Conservation (phyloP, 2,113 vertebrate genomes). For the Falco punctatus region DNA sequence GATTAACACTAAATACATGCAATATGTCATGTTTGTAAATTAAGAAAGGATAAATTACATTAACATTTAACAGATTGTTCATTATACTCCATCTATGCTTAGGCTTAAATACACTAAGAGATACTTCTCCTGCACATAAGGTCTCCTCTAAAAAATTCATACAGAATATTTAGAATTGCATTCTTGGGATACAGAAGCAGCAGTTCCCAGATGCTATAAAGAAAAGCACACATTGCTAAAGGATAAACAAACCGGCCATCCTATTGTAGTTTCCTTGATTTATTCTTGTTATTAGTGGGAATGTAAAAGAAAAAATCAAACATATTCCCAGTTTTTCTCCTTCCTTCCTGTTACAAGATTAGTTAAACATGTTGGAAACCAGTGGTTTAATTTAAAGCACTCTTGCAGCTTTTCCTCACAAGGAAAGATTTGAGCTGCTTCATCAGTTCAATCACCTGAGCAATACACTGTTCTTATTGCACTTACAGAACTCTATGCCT, state of each 20-base stretch:
- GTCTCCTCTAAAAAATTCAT: conserved; percentile 21
- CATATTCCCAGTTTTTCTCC: background rate
- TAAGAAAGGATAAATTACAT: conserved; percentile 73
- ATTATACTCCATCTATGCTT: conserved; percentile 59
- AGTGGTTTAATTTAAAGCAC: background rate
- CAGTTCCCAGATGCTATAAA: background rate
- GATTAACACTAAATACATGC: conserved; percentile 76
- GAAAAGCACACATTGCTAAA: background rate
- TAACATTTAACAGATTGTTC: conserved; percentile 73
- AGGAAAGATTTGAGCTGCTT: background rate
- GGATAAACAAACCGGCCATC: background rate
- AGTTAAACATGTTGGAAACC: background rate
- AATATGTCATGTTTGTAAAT: conserved; percentile 77
- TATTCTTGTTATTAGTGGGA: background rate
- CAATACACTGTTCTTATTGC: too few species aligned
- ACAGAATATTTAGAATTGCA: background rate
- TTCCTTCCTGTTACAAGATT: background rate
- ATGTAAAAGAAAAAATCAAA: background rate
- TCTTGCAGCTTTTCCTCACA: background rate
- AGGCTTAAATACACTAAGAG: conserved; percentile 53
- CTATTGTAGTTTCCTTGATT: background rate
- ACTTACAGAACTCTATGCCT: background rate
- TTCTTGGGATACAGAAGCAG: background rate
- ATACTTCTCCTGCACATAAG: background rate
- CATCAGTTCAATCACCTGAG: background rate